A percentile compares a stretch with the other conserved stretches of the same genome.
Evolutionary conservation across 2,113 vertebrate genomes (phyloP).

Genomic region (Neomonachus schauinslandi): DNA sequence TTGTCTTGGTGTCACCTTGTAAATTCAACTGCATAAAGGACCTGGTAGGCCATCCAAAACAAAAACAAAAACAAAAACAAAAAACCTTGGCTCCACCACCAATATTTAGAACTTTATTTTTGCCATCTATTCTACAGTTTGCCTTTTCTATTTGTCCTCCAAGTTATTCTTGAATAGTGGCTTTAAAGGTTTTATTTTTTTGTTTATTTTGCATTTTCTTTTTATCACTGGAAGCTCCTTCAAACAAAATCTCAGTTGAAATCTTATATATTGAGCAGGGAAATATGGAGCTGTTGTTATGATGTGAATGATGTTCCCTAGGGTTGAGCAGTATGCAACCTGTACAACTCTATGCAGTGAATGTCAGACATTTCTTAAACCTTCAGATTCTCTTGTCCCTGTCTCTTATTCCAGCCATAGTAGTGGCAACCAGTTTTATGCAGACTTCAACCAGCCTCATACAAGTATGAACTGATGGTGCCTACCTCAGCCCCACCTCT

Average conservation of each 20-base stretch:
- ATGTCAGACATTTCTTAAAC: not conserved
- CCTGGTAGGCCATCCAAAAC: too few relatives aligned
- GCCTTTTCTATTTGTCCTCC: not conserved
- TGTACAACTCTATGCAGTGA: not conserved
- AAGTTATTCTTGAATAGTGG: not conserved
- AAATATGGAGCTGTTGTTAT: not conserved
- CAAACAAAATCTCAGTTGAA: conserved; percentile 20
- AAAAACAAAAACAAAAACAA: not conserved
- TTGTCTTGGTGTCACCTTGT: too few relatives aligned
- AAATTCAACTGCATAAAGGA: too few relatives aligned
- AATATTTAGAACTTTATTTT: not conserved
- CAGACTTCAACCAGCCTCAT: not conserved
- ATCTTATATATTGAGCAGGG: not conserved
- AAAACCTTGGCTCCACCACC: not conserved
- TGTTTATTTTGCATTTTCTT: not conserved
- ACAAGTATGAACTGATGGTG: not conserved
- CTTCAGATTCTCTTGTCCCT: not conserved
- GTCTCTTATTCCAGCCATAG: not conserved
- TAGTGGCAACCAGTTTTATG: not conserved
- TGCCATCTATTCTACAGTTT: not conserved
- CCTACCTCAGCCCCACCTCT: not conserved
- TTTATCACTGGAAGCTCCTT: not conserved
- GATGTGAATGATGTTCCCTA: not conserved
- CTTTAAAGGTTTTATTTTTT: not conserved
- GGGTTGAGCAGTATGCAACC: not conserved